Evolutionary conservation across 2,113 vertebrate genomes (phyloP).

Genomic region (Okapia johnstoni): DNA sequence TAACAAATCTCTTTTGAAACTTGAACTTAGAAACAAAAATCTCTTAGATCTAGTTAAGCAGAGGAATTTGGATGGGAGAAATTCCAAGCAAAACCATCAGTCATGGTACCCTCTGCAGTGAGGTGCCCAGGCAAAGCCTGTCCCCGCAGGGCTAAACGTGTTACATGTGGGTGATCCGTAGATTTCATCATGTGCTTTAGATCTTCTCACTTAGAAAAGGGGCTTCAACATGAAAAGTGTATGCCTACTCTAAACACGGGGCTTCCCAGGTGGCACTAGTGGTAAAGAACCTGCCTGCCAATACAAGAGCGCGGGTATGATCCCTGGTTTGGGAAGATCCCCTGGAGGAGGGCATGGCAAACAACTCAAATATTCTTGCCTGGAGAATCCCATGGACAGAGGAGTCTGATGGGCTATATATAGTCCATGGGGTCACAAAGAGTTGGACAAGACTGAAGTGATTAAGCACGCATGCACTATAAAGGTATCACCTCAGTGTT

Average conservation of each 20-base stretch:
- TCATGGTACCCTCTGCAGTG: neutral
- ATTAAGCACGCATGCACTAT: fast-evolving
- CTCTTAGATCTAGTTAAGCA: neutral
- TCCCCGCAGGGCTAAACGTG: neutral
- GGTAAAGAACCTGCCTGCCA: neutral
- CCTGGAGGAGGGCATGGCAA: neutral
- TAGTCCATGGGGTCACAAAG: neutral
- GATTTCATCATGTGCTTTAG: neutral
- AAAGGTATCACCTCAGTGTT: neutral
- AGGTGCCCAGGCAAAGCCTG: neutral
- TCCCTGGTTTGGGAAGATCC: neutral
- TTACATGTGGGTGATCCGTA: neutral
- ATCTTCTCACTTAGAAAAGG: neutral
- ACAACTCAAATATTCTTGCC: neutral
- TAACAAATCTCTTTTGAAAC: slow-evolving; percentile 40
- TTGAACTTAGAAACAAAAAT: neutral
- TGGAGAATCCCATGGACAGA: neutral
- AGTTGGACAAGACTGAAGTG: neutral
- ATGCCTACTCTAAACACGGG: neutral
- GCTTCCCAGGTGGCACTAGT: neutral
- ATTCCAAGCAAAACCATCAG: neutral
- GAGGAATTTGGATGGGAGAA: neutral
- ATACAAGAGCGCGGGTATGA: neutral
- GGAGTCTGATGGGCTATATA: neutral
- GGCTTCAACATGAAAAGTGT: neutral